Percentiles rank a stretch among this genome's conserved stretches.
phyloP scores from a whole-genome alignment of 2,113 vertebrate genomes.

The Dromiciops gliroides region DNA sequence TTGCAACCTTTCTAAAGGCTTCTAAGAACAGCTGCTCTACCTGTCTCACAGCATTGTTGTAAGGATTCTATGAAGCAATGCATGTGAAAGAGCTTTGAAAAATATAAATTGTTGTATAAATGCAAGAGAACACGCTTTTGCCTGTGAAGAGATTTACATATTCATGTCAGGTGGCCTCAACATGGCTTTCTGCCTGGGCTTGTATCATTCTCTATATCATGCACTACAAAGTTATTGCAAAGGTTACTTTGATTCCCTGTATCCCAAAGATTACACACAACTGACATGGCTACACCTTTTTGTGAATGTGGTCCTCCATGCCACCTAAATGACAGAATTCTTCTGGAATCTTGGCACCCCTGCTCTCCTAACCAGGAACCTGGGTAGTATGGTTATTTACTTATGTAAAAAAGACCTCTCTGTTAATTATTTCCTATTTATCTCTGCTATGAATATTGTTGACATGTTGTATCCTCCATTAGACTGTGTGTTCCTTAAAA shows the following conservation, averaged over 20 bases:
- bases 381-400: neutral
- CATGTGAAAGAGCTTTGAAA: neutral
- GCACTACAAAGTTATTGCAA: neutral
- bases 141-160: constrained; percentile 4
- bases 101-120: neutral
- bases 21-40: neutral
- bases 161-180: neutral
- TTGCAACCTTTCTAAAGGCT: neutral
- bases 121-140: neutral
- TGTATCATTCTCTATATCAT: neutral
- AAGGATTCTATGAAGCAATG: neutral
- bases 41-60: neutral
- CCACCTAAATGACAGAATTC: neutral
- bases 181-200: neutral
- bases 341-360: neutral
- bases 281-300: too few relatives aligned
- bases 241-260: neutral
- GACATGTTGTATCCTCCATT: neutral
- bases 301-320: neutral
- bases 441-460: neutral
- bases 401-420: neutral
- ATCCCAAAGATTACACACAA: neutral
- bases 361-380: neutral
- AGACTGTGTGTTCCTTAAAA: neutral
- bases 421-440: neutral